Evolutionary conservation across 2,888 invertebrate species (phyloP), one percentile per base, ranked within the genome.

Genomic region (Pteria penguin): DNA sequence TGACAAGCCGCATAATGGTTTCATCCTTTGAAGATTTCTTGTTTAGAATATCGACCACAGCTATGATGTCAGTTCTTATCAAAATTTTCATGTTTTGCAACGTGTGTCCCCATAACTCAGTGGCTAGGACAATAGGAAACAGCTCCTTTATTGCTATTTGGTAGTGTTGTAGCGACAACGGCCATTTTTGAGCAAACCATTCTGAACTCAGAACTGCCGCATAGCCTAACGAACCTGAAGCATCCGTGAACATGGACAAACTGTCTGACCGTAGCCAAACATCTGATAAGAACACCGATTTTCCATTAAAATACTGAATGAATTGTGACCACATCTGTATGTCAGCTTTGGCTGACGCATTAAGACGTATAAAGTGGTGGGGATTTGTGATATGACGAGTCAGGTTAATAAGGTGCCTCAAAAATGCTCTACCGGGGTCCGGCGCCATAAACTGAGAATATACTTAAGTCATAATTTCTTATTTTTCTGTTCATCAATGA

Each of bases 231-330:
- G 67, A n/a, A 1, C 45, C 8, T 5, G 67, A 62, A 24, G 75
- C 60, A 67, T 78, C 75, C 0, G 72, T 60, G 54, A 31, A 78
- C 1, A 75, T n/a, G 27, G 22, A 45, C 2, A 77, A 24, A 11
- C 45, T 1, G 8, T 74, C 66, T 14, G 74, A 77, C 1, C 33
- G 14, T 33, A 36, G 1, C 78, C 75, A 75, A 14, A 65, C 22
- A 31, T 80, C 76, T 60, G 36, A 24, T 5, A 81, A 61, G 67
- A 79, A 81, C 45, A 74, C 69, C 5, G 66, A 76, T 65, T 66
- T 68, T 1, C 80, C 79, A 75, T 80, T 82, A 57, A 78, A 78
- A 5, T 31, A 14, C 0, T 22, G 1, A 26, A 79, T 74, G 31
- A 80, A 81, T 4, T 22, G 1, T 2, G 32, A n/a, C 77, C 79